Base-by-base conservation (phyloP, 1,140 invertebrate genomes). In the Aculops lycopersici region DNA sequence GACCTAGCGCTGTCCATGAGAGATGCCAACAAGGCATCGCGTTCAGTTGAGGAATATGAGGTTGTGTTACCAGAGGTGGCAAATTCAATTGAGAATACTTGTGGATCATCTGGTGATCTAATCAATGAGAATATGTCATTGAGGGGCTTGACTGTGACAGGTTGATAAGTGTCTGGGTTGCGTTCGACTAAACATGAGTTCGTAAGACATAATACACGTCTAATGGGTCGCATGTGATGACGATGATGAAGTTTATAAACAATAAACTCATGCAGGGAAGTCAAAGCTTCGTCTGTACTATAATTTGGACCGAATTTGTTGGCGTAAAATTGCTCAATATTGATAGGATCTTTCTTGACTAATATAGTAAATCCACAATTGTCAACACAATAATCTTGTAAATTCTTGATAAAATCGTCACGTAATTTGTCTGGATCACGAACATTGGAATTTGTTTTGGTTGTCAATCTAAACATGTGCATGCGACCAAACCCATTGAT, bases 181-280 rank as follows among this genome's bases (percentile, higher is more conserved):
- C 90, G 64, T 63, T 97, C 90, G 20, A 98, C 57, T 16, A 98
- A 60, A 60, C 86, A 97, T 0, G 73, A 74, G 57, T 95, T 88
- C 0, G 81, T 84, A 0, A 98, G 61, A 54, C 86, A 94, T n/a
- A 98, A 62, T 2, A 77, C 77, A 44, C 86, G 64, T 46, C 75
- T 63, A 20, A 80, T 70, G 3, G 56, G 53, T 20, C 53, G 46
- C 15, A 39, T 35, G 24, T 38, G 20, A 55, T 83, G 73, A 37
- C 78, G 63, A 13, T 68, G 68, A 44, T 68, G 68, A 42, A 74
- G 64, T 61, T 92, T 92, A 51, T 86, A 74, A 3, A 94, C 79
- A 46, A 66, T 67, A 56, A 92, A 92, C 58, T 90, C 83, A 18
- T 71, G 73, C 16, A 88, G 65, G 16, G 81, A 86, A 14, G 81